Base-by-base conservation (phyloP, 2,113 vertebrate genomes). In the Lasiurus cinereus region DNA sequence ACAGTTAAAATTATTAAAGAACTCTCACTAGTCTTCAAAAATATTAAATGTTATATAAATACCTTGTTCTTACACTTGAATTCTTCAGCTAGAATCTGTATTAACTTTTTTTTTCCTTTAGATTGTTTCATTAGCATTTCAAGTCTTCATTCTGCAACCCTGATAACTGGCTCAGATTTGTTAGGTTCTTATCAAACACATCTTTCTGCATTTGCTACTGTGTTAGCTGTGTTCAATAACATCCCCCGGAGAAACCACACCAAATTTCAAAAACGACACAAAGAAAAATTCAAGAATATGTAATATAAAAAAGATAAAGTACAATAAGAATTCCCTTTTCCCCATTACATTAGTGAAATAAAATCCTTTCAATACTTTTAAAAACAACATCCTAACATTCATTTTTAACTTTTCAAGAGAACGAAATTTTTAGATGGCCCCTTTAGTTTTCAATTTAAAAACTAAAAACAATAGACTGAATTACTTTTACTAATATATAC, bases 401-500 rank as follows among this genome's bases (percentile, higher is more conserved):
- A 79, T 36, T 95, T 92, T 92, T 92, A 89, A 96, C 64, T 73
- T 94, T 67, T 90, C 43, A 95, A 96, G 76, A 93, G 31, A n/a
- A 95, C 62, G 9, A 88, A 87, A 56, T 87, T 92, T 88, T 93
- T 92, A 74, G 24, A 94, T 90, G 56, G 50, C 62, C 85, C 33
- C 27, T 96, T 96, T 95, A 91, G 66, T 97, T 93, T 94, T 91
- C 59, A 96, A 96, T 93, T 94, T 80, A 95, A 97, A 96, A 91
- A 62, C 83, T 90, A 90, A 92, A 97, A 96, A 95, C 67, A 95
- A 66, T 29, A 96, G 96, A 98, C 87, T 89, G 84, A 96, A 97
- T 92, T 96, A 97, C 39, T 95, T 97, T 98, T 98, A 98, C 98
- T 98, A 97, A 97, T 78, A 96, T 74, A 97, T 39, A 96, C 52